These are phyloP conservation scores for Myoxocephalus aenaeus DNA, from an alignment of 2,797 vertebrate genomes.

Conservation along the genomic window DNA sequence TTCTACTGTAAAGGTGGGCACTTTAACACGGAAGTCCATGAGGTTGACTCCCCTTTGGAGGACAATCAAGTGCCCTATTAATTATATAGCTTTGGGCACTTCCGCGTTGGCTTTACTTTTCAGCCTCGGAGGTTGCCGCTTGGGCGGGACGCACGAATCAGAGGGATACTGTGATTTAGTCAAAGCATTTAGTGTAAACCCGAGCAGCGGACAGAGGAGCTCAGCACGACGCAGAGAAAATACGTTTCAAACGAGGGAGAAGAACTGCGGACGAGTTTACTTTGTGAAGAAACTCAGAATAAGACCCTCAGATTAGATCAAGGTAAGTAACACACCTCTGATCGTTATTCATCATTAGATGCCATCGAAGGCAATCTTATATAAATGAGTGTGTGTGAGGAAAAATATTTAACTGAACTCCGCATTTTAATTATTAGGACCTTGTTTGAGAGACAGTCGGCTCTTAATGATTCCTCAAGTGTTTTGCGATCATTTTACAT, in stretches of 20 bases:
- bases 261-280: not conserved
- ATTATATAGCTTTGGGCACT: too few relatives aligned
- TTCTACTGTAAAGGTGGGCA: too few relatives aligned
- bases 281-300: not conserved
- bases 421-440: not conserved
- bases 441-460: not conserved
- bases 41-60: too few relatives aligned
- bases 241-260: not conserved
- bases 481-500: not conserved
- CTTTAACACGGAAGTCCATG: too few relatives aligned
- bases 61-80: too few relatives aligned
- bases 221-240: not conserved
- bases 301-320: conserved; percentile 5
- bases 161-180: not conserved
- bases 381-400: not conserved
- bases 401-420: not conserved
- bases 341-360: not conserved
- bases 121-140: too few relatives aligned
- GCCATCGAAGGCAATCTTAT: accelerated
- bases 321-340: conserved; percentile 40
- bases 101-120: too few relatives aligned
- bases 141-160: too few relatives aligned
- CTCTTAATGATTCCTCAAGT: not conserved
- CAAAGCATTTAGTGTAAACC: not conserved
- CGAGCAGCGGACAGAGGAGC: not conserved